Base-by-base conservation (phyloP, 2,888 invertebrate species). In the Lithodes maja region DNA sequence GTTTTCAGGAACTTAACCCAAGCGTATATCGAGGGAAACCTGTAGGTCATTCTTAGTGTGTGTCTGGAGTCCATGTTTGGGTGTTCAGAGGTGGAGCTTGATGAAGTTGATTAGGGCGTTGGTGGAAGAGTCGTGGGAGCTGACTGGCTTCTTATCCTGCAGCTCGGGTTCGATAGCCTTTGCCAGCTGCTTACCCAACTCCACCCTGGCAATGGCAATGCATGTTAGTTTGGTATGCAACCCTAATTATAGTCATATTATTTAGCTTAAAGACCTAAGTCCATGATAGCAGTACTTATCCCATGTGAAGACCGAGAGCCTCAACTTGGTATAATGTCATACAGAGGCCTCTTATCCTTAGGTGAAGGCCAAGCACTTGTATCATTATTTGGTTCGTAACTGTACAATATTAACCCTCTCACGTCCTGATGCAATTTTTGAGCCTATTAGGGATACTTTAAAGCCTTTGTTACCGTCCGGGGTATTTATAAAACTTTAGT, bases 21-120 rank as follows among this genome's bases (percentile, higher is more conserved):
- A 33, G 33, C 33, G 33, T 33, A 33, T 33, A 33, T 33, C 33
- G 33, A 33, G 33, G 33, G 33, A 33, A 33, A 33, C 33, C 33
- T 33, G 33, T 33, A 33, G 0, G 33, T 61, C 61, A 7, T 61
- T 5, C 61, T 61, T 5, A 61, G 61, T 61, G 61, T 61, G 61
- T 61, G 61, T 9, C 17, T 17, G 50, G 3, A 75, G 33, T 33
- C 33, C 33, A 33, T 33, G 33, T 33, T 33, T 33, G 33, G 15
- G 33, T 55, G 68, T 61, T 87, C 87, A 92, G 55, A 90, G 85
- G 78, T 93, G 92, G 54, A 93, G 92, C 92, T 95, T 95, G 93
- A 99, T 96, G 94, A 98, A 99, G 94, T 98, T 98, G 93, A 99
- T 99, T 83, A 99, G 96, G 55, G 98, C 99, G 94, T 99, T 99